Evolutionary conservation across 2,888 invertebrate genomes (phyloP).

Genomic region (Coleophora deauratella): DNA sequence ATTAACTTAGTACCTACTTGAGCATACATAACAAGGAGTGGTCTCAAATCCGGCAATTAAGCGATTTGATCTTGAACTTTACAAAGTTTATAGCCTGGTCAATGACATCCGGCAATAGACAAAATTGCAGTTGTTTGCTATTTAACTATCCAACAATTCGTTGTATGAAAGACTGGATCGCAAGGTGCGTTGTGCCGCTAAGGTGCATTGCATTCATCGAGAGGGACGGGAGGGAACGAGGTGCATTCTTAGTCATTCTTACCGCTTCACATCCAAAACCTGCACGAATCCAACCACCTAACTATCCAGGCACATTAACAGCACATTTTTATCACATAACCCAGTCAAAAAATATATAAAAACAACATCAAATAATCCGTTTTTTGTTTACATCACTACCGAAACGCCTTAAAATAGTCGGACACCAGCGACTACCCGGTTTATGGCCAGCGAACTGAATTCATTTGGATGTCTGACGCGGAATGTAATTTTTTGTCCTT

Average conservation of each 20-base stretch:
- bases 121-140: too few species aligned
- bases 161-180: conserved; percentile 15
- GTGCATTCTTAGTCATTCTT: conserved; percentile 66
- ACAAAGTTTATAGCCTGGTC: too few species aligned
- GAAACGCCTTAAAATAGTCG: conserved; percentile 27
- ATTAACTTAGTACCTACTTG: too few species aligned
- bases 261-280: conserved; percentile 43
- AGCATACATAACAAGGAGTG: too few species aligned
- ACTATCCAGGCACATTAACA: conserved; percentile 23
- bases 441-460: conserved; percentile 54
- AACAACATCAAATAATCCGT: conserved; percentile 35
- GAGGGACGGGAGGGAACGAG: conserved; percentile 63
- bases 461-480: conserved; percentile 55
- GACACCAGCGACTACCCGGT: conserved; percentile 50
- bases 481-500: conserved; percentile 52
- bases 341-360: conserved; percentile 33
- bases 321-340: conserved; percentile 44
- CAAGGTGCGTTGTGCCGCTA: conserved; percentile 60
- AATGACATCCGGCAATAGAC: not conserved
- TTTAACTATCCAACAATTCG: too few species aligned
- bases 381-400: conserved; percentile 64
- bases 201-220: conserved; percentile 64
- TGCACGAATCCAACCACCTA: conserved; percentile 18
- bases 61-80: conserved; percentile 1
- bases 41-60: too few species aligned